Evolutionary conservation across 2,113 vertebrate genomes (phyloP).

Genomic region (human): DNA sequence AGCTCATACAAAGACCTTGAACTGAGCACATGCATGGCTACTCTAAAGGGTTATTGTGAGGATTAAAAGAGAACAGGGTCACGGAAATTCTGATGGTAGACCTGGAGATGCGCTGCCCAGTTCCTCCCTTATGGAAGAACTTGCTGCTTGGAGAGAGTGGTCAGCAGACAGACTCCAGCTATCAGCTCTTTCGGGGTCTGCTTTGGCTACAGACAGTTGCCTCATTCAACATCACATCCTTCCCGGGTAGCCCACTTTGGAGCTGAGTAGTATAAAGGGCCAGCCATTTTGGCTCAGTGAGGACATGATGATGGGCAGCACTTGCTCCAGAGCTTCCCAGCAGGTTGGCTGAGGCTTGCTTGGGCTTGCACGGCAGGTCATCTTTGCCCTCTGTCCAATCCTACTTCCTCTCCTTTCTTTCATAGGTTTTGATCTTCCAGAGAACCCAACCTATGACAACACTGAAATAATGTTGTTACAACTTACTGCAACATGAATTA

Average conservation of each 20-base stretch:
- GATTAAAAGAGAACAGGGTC: not conserved
- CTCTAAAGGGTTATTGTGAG: too few species aligned
- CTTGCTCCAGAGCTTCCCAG: not conserved
- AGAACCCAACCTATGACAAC: not conserved
- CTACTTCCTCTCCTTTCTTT: not conserved
- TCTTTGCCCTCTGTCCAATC: not conserved
- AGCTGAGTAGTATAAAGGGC: not conserved
- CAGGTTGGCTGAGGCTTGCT: too few species aligned
- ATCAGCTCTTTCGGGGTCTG: not conserved
- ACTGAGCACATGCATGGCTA: not conserved
- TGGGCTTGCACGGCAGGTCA: not conserved
- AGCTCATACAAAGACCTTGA: not conserved
- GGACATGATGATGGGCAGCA: fast-evolving
- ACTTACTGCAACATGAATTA: not conserved
- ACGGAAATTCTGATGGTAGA: not conserved
- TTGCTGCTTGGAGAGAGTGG: not conserved
- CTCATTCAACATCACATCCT: not conserved
- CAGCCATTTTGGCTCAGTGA: not conserved
- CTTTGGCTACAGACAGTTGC: not conserved
- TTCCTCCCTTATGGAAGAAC: not conserved
- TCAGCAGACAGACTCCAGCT: not conserved
- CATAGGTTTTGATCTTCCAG: not conserved
- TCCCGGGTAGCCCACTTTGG: not conserved
- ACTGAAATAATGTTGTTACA: not conserved
- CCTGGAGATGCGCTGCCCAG: fast-evolving